Base-by-base conservation (phyloP, 2,113 vertebrate species). In the Vireo altiloquus region DNA sequence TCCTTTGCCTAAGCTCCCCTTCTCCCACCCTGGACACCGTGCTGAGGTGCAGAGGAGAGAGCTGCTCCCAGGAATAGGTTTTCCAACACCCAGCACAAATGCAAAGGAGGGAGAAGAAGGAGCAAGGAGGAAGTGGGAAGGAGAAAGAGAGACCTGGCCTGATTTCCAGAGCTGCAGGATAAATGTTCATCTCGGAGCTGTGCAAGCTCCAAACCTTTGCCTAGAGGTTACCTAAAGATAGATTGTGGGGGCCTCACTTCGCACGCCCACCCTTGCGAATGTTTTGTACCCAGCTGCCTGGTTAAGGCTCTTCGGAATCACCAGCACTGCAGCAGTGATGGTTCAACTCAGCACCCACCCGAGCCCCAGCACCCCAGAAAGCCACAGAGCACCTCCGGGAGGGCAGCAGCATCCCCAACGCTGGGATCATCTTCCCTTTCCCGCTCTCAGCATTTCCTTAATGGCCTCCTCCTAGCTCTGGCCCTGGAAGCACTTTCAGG, bases 161-260 rank as follows among this genome's bases (percentile, higher is more conserved):
- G 96, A 56, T 95, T 95, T 97, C 70, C 77, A 92, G 91, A 40
- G 80, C 91, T 75, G 86, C 3, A 7, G 86, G 91, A 90, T 63
- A 68, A 92, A 68, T 23, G 87, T 33, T 88, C 81, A 9, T 22
- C 87, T 75, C 7, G 0, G 84, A 85, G 90, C 84, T 89, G 8
- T 78, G 89, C 74, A 25, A 82, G 82, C 28, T 5, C 56, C 12
- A 0, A 96, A 81, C 89, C 83, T 91, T 92, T 75, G 89, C 89
- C 89, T 96, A 13, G 87, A 53, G 92, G 92, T 95, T 87, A 66
- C 57, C 89, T 89, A 95, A 94, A 95, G 65, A 95, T 87, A 83
- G 92, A 83, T 5, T 84, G 89, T 19, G 82, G 92, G 82, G 90
- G 80, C 79, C 59, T 21, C 6, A 2, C 64, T 88, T 92, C 52